Conservation (phyloP, 2,113 vertebrate species). For the Microcebus tavaratra region DNA sequence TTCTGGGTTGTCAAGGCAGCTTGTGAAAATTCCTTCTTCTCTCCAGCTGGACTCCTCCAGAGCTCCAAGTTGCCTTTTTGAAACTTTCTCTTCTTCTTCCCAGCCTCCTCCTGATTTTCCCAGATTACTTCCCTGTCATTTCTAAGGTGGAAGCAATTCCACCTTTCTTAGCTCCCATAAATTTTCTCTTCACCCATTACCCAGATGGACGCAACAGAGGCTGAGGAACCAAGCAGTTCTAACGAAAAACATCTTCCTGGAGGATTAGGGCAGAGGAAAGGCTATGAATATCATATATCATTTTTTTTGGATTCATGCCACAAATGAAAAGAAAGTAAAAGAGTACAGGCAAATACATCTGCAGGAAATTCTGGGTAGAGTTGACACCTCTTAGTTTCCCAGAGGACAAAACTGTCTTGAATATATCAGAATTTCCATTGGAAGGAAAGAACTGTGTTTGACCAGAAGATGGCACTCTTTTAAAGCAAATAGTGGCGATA, state of each 20-base stretch:
- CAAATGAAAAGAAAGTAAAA: conserved; percentile 32
- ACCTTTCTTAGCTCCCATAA: not conserved
- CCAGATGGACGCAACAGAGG: not conserved
- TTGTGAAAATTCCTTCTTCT: not conserved
- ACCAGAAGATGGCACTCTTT: conserved; percentile 72
- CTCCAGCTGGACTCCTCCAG: not conserved
- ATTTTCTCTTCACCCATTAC: not conserved
- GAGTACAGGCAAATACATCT: not conserved
- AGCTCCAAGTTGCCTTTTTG: not conserved
- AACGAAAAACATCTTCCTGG: not conserved
- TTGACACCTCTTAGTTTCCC: not conserved
- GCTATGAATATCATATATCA: not conserved
- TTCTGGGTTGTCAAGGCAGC: not conserved
- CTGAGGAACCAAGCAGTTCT: not conserved
- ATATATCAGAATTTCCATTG: not conserved
- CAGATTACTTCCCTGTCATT: not conserved
- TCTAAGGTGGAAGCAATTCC: not conserved
- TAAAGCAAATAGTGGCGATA: conserved; percentile 52
- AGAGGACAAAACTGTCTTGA: not conserved
- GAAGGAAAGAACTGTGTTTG: not conserved
- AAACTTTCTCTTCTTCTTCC: not conserved
- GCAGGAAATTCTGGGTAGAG: conserved; percentile 4
- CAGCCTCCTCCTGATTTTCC: not conserved
- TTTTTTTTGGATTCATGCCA: not conserved
- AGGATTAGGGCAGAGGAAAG: conserved; percentile 20